Conservation (phyloP, 2,888 invertebrate genomes). For the Acholoe squamosa region DNA sequence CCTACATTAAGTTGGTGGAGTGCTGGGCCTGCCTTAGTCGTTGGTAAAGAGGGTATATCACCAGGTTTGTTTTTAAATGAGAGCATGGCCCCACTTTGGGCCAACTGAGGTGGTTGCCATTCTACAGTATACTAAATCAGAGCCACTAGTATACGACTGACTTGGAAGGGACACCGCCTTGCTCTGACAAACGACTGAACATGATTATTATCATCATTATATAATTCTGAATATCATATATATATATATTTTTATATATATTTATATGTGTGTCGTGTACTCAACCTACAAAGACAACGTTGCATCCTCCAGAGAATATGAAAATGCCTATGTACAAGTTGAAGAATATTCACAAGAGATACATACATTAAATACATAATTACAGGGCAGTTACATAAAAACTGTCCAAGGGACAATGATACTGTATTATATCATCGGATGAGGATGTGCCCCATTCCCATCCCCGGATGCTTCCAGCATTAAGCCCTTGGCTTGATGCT, state of each 20-base stretch:
- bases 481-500: constrained; percentile 23
- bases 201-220: constrained; percentile 53
- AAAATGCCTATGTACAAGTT: constrained; percentile 63
- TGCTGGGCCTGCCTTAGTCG: constrained; percentile 34
- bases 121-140: constrained; percentile 45
- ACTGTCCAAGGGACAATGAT: constrained; percentile 61
- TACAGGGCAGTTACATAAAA: constrained; percentile 61
- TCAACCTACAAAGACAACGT: constrained; percentile 62
- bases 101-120: constrained; percentile 53
- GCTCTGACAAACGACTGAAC: constrained; percentile 63
- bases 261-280: constrained; percentile 52
- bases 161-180: constrained; percentile 59
- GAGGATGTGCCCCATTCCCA: constrained; percentile 42
- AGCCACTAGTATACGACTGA: constrained; percentile 56
- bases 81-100: constrained; percentile 16
- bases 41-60: constrained; percentile 30
- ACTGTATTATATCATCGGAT: constrained; percentile 60
- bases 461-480: constrained; percentile 55
- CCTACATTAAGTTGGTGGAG: constrained; percentile 43
- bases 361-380: constrained; percentile 63
- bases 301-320: constrained; percentile 59
- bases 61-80: neutral
- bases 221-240: constrained; percentile 46
- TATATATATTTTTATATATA: constrained; percentile 48
- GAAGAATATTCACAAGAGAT: constrained; percentile 63